Conservation (phyloP, 2,888 invertebrate species). For the Molanna angustata region DNA sequence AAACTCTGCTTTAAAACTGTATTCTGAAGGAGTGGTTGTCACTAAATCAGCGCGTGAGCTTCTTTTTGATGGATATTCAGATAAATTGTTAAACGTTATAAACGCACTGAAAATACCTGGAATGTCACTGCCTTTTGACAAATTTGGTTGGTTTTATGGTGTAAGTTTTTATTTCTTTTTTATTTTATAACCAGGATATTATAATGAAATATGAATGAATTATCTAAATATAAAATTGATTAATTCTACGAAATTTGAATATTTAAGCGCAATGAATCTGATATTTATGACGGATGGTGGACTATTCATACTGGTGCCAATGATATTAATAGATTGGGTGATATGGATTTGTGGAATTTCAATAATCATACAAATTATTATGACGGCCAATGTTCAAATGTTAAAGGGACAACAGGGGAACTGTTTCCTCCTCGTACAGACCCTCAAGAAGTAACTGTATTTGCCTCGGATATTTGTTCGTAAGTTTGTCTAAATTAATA, state of each 20-base stretch:
- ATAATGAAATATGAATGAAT: no score
- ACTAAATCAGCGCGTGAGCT: slow-evolving; percentile 65
- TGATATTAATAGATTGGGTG: slow-evolving; percentile 65
- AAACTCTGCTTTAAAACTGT: slow-evolving; percentile 54
- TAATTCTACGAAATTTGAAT: no score
- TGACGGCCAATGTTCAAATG: slow-evolving; percentile 59
- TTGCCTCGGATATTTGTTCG: slow-evolving; percentile 78
- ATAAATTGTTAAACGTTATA: slow-evolving; percentile 62
- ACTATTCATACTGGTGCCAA: slow-evolving; percentile 71
- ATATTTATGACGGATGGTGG: slow-evolving; percentile 72
- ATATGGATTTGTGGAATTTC: slow-evolving; percentile 69
- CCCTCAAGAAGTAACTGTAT: slow-evolving; percentile 60
- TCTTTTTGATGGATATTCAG: slow-evolving; percentile 80
- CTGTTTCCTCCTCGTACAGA: slow-evolving; percentile 70
- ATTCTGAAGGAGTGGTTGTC: slow-evolving; percentile 54
- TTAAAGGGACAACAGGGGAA: slow-evolving; percentile 77
- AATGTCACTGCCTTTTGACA: slow-evolving; percentile 63
- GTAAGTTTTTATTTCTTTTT: slow-evolving; percentile 55
- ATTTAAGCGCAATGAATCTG: slow-evolving; percentile 68
- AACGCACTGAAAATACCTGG: slow-evolving; percentile 50
- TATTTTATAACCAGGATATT: no score
- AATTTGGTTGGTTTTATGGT: slow-evolving; percentile 82
- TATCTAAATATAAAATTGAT: no score
- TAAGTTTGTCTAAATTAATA: slow-evolving; percentile 42
- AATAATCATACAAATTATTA: slow-evolving; percentile 56